Conservation (phyloP, 2,888 invertebrate species). For the Ypsolopha scabrella region DNA sequence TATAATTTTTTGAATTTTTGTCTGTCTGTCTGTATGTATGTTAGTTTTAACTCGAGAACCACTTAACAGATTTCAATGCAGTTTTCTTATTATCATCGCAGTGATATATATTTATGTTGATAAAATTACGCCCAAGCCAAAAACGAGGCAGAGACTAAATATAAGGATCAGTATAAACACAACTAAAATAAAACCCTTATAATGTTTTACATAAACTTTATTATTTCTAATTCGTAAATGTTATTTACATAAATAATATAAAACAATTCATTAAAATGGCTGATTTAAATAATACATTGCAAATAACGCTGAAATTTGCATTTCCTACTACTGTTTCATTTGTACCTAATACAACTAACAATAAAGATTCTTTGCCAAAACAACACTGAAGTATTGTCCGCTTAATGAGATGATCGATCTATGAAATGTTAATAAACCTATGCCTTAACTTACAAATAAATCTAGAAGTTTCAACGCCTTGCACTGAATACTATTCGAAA, state of each 20-base stretch:
- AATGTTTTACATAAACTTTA: conserved; percentile 21
- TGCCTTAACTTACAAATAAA: not conserved
- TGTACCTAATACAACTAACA: conserved; percentile 37
- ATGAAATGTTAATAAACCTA: conserved; percentile 16
- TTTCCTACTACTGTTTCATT: conserved; percentile 33
- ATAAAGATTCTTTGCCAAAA: conserved; percentile 42
- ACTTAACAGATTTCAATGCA: too few species aligned
- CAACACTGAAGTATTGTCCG: conserved; percentile 34
- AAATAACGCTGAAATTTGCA: conserved; percentile 25
- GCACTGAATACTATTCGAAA: conserved; percentile 2
- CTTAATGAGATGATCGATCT: conserved; percentile 23
- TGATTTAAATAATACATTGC: conserved; percentile 25
- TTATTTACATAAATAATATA: conserved; percentile 54
- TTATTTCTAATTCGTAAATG: conserved; percentile 33
- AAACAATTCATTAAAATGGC: conserved; percentile 24
- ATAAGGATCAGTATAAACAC: too few species aligned
- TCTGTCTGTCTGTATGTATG: too few species aligned
- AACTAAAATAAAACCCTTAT: too few species aligned
- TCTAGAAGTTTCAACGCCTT: conserved; percentile 1
- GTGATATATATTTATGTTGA: too few species aligned
- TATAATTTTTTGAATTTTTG: too few species aligned
- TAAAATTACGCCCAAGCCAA: too few species aligned
- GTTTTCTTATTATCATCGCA: too few species aligned
- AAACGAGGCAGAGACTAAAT: too few species aligned
- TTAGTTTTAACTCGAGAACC: too few species aligned